phyloP scores from a whole-genome alignment of 1,140 invertebrate genomes.

The Philotrypesis tridentata region DNA sequence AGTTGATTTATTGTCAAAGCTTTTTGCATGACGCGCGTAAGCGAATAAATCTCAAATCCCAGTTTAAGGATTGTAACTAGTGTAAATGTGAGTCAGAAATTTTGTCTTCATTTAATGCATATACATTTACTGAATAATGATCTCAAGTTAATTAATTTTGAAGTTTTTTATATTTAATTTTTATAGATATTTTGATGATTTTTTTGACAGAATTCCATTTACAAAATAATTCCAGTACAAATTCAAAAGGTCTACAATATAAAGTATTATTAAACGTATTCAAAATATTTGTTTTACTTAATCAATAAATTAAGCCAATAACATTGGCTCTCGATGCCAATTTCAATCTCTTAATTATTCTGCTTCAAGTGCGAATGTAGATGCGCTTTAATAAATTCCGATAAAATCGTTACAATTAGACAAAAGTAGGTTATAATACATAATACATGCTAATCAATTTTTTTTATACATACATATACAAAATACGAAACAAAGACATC shows the following conservation, averaged over 20 bases:
- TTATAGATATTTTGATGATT: neutral
- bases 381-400: neutral
- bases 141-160: constrained; percentile 10
- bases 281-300: neutral
- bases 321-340: constrained; percentile 1
- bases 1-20: constrained; percentile 26
- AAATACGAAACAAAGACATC: constrained; percentile 31
- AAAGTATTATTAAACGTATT: neutral
- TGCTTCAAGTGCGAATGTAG: constrained; percentile 9
- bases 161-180: constrained; percentile 18
- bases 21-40: constrained; percentile 29
- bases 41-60: constrained; percentile 17
- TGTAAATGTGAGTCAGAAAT: constrained; percentile 31
- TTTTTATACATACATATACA: constrained; percentile 1
- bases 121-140: constrained; percentile 27
- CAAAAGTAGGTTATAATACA: neutral
- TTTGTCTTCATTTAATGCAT: constrained; percentile 24
- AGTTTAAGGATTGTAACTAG: constrained; percentile 32
- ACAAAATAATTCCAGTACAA: neutral
- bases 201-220: neutral
- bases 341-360: constrained; percentile 19
- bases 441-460: constrained; percentile 15
- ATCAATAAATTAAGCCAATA: neutral
- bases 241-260: neutral
- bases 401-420: neutral